Evolutionary conservation across 30 jellyfish, hydroid and myxozoan species (phyloP), one percentile per base, ranked within the genome.

Genomic region (Hydra vulgaris): DNA sequence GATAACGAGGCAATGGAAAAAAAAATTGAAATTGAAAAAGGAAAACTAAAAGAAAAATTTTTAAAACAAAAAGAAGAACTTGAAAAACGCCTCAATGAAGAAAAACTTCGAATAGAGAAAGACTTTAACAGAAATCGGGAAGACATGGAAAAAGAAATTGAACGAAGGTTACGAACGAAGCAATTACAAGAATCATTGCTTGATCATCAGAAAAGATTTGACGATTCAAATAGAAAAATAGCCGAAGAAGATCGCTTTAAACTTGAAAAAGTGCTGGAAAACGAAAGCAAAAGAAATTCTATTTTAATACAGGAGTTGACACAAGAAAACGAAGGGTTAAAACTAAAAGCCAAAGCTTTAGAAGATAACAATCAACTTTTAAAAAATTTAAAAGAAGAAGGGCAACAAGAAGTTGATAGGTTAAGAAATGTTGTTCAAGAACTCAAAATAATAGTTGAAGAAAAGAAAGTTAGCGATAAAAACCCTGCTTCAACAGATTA

Each of bases 91-190:
- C 69, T 91, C 71, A 72, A 76, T 3, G 89, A 86, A 61, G 97
- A 91, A 23, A 90, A 88, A 74, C 77, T 56, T 61, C 86, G 88
- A 69, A 68, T 91, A 95, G 96, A 86, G 74, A 73, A 77, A 17
- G 97, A 91, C 21, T 56, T 86, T 79, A 85, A 84, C 54, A 82
- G 83, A 66, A 82, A 87, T 54, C 88, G 97, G 17, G 96, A 91
- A 12, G 97, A 91, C 53, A 91, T 91, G 82, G 97, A 91, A 83
- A 86, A 82, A 52, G 97, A 91, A 27, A 79, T 91, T 71, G 97
- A 91, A 72, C 80, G 96, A 55, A 82, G 86, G 53, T 72, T 91
- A 76, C 73, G 83, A 79, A 79, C 97, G 72, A 91, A 84, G 69
- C 97, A 86, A 72, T 95, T 91, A 15, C 92, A 84, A 70, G 97